Conservation (phyloP, 2,113 vertebrate species). For the Callochromis pleurospilus region DNA sequence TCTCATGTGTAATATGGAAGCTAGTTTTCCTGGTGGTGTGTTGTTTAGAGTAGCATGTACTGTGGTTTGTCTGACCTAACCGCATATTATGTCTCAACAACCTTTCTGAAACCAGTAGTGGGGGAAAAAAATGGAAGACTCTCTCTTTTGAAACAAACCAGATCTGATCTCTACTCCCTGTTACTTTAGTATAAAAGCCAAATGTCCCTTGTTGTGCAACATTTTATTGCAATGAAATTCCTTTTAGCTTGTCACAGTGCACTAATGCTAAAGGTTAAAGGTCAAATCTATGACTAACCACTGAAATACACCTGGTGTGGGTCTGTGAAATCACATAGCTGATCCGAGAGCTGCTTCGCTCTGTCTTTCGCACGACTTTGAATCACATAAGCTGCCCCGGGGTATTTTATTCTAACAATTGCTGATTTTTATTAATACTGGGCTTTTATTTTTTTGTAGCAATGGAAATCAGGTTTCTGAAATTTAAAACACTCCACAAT, state of each 20-base stretch:
- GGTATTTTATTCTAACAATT: not conserved
- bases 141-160: slow-evolving; percentile 13
- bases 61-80: slow-evolving; percentile 24
- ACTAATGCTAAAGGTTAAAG: not conserved
- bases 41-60: slow-evolving; percentile 36
- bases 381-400: not conserved
- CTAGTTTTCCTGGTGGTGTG: not conserved
- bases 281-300: not conserved
- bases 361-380: not conserved
- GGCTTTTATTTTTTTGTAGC: fast-evolving
- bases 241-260: not conserved
- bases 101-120: slow-evolving; percentile 2
- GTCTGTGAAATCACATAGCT: not conserved
- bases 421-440: not conserved
- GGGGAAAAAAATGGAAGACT: not conserved
- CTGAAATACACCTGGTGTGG: not conserved
- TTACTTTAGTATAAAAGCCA: not conserved
- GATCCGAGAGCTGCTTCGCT: not conserved
- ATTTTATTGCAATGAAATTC: not conserved
- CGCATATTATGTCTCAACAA: slow-evolving; percentile 53
- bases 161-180: not conserved
- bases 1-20: not conserved
- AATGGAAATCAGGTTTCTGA: not conserved
- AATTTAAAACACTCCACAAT: not conserved
- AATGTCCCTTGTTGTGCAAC: not conserved